phyloP scores from a whole-genome alignment of 2,888 invertebrate genomes.

The Cantharis rufa region DNA sequence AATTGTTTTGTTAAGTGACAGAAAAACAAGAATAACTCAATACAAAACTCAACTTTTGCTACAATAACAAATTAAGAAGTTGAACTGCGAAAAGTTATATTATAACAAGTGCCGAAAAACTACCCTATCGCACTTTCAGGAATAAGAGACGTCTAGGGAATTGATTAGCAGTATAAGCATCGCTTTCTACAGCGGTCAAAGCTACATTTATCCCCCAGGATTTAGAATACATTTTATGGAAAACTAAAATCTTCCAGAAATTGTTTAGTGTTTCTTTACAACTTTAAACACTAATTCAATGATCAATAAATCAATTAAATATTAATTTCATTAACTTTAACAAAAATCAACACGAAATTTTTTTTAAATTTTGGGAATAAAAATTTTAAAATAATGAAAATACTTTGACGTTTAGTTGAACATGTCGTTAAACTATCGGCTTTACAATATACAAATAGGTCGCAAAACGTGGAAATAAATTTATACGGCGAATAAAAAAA shows the following conservation, averaged over 20 bases:
- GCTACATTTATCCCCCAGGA: neutral
- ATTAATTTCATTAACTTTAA: neutral
- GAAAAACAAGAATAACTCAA: neutral
- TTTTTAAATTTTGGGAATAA: neutral
- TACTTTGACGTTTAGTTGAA: neutral
- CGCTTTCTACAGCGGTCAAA: neutral
- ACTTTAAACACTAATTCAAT: neutral
- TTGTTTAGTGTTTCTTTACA: neutral
- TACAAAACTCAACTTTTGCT: neutral
- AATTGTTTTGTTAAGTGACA: neutral
- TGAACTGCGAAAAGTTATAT: neutral
- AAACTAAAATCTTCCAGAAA: neutral
- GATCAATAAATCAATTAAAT: neutral
- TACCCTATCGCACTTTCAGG: neutral
- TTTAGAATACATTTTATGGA: neutral
- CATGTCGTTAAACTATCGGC: neutral
- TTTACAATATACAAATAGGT: neutral
- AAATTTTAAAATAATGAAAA: neutral
- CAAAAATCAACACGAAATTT: neutral
- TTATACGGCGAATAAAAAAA: too few species aligned
- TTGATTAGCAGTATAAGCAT: conserved; percentile 2
- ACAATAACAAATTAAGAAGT: conserved; percentile 4
- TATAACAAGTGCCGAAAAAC: conserved; percentile 4
- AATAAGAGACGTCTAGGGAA: neutral
- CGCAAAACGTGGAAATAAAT: too few species aligned